Conservation (phyloP, 2,113 vertebrate genomes). For the Oncorhynchus kisutch region DNA sequence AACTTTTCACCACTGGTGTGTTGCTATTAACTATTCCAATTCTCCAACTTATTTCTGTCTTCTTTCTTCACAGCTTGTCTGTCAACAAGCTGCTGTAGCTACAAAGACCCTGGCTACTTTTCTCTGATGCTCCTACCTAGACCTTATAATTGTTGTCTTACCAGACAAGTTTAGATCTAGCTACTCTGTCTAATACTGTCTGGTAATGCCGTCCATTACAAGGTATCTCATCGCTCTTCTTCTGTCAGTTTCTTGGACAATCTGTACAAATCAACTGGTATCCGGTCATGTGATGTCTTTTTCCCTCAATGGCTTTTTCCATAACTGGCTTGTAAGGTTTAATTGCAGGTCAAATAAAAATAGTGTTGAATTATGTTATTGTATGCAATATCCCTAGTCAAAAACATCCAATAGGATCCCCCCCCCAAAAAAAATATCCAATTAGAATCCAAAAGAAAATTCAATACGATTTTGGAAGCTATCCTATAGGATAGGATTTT, state of each 20-base stretch:
- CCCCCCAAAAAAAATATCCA: not conserved
- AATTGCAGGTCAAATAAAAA: not conserved
- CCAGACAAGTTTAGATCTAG: slow-evolving; percentile 87
- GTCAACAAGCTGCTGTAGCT: slow-evolving; percentile 5
- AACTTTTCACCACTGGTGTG: not conserved
- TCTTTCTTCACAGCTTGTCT: slow-evolving; percentile 8
- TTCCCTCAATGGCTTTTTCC: too few species aligned
- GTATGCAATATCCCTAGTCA: not conserved
- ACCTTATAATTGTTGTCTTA: slow-evolving; percentile 79
- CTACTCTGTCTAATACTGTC: slow-evolving; percentile 87
- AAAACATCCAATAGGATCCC: too few species aligned
- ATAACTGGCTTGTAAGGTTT: not conserved
- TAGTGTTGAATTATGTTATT: not conserved
- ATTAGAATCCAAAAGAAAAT: too few species aligned
- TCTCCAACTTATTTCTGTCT: slow-evolving; percentile 26
- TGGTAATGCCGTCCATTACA: slow-evolving; percentile 86
- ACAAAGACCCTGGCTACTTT: slow-evolving; percentile 7
- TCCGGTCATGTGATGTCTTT: too few species aligned
- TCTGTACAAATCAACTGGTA: too few species aligned
- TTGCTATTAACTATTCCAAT: slow-evolving; percentile 8
- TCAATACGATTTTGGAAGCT: too few species aligned
- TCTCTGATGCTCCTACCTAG: slow-evolving; percentile 14
- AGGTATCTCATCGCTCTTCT: slow-evolving; percentile 24
- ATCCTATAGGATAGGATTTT: too few species aligned
- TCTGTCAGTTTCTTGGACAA: too few species aligned